Evolutionary conservation across 2,888 invertebrate species (phyloP).

Genomic region (Laspeyria flexula): DNA sequence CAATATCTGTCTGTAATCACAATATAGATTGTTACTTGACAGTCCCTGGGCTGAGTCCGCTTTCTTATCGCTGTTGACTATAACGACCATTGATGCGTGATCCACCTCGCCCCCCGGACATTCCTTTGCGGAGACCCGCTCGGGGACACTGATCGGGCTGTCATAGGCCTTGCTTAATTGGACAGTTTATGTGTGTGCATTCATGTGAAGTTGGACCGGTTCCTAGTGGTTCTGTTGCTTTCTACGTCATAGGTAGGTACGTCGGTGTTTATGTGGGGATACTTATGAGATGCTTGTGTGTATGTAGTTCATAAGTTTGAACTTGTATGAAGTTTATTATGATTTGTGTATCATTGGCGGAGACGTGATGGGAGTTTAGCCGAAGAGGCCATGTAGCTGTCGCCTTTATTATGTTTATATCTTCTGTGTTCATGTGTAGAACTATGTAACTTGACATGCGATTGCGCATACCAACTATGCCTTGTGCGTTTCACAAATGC

Average conservation of each 20-base stretch:
- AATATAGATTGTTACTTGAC: slow-evolving; percentile 71
- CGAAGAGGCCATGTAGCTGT: slow-evolving; percentile 61
- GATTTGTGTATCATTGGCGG: slow-evolving; percentile 77
- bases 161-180: slow-evolving; percentile 79
- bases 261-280: slow-evolving; percentile 70
- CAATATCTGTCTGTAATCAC: slow-evolving; percentile 54
- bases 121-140: slow-evolving; percentile 50
- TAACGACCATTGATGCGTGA: slow-evolving; percentile 66
- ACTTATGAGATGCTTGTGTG: slow-evolving; percentile 61
- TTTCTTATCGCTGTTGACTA: slow-evolving; percentile 77
- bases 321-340: slow-evolving; percentile 74
- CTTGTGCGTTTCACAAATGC: slow-evolving; percentile 7
- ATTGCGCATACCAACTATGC: background rate
- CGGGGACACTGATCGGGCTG: slow-evolving; percentile 68
- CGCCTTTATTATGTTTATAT: slow-evolving; percentile 65
- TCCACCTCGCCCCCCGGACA: slow-evolving; percentile 55
- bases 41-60: slow-evolving; percentile 68
- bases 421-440: slow-evolving; percentile 48
- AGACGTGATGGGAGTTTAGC: slow-evolving; percentile 73
- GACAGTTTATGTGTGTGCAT: slow-evolving; percentile 76
- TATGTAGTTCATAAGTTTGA: slow-evolving; percentile 68
- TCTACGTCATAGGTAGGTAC: slow-evolving; percentile 77
- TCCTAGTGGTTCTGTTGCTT: slow-evolving; percentile 73
- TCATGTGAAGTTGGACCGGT: slow-evolving; percentile 79
- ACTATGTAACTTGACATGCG: slow-evolving; percentile 11